phyloP scores from a whole-genome alignment of 2,888 invertebrate genomes.

The Coenonympha glycerion region DNA sequence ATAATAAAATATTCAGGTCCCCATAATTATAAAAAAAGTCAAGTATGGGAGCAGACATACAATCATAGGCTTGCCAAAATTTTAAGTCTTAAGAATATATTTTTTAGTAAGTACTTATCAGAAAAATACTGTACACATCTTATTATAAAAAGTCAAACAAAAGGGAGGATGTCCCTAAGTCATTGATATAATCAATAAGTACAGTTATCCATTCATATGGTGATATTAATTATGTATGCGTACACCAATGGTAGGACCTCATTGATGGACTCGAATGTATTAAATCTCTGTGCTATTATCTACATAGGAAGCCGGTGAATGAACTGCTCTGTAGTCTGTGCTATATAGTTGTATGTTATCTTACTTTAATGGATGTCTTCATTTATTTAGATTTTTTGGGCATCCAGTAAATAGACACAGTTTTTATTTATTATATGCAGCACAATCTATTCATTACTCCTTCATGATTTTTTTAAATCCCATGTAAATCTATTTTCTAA shows the following conservation, averaged over 20 bases:
- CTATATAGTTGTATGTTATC: background rate
- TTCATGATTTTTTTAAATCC: too few relatives aligned
- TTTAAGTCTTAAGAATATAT: too few relatives aligned
- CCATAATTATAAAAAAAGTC: too few relatives aligned
- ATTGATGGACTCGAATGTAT: slow-evolving; percentile 45
- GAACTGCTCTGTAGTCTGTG: slow-evolving; percentile 1
- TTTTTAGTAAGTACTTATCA: too few relatives aligned
- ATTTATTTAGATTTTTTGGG: background rate
- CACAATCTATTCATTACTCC: too few relatives aligned
- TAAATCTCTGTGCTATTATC: slow-evolving; percentile 30
- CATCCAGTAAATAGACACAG: too few relatives aligned
- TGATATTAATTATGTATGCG: slow-evolving; percentile 59
- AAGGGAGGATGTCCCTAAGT: slow-evolving; percentile 19
- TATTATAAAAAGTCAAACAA: slow-evolving; percentile 1
- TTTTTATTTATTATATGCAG: too few relatives aligned
- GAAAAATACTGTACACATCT: too few relatives aligned
- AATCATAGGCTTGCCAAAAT: too few relatives aligned
- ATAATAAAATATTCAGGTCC: too few relatives aligned
- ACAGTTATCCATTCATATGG: slow-evolving; percentile 28
- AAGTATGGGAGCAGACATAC: too few relatives aligned
- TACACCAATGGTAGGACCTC: slow-evolving; percentile 41
- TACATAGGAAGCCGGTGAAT: slow-evolving; percentile 26
- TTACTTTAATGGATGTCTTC: background rate
- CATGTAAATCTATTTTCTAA: too few relatives aligned
- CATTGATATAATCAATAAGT: slow-evolving; percentile 27